Conservation (phyloP, 92 coral and sea anemone species). For the Porites divaricata region DNA sequence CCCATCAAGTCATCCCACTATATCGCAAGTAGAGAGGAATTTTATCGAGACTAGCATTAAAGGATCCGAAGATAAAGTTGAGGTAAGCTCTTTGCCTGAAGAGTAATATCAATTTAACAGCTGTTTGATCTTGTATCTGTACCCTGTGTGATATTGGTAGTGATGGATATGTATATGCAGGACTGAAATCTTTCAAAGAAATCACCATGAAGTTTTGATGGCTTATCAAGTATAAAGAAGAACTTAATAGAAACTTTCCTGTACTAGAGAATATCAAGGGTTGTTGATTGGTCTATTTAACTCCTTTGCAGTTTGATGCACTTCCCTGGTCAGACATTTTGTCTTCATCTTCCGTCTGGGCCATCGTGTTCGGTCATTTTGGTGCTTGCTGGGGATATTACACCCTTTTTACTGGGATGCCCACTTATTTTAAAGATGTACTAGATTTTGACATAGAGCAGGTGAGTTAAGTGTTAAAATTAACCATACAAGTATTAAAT, state of each 20-base stretch:
- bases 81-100: constrained; percentile 48
- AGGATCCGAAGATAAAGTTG: constrained; percentile 69
- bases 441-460: constrained; percentile 93
- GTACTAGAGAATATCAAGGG: neutral
- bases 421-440: constrained; percentile 95
- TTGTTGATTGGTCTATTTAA: neutral
- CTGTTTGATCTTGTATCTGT: too few species aligned
- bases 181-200: too few species aligned
- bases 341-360: constrained; percentile 94
- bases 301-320: constrained; percentile 73
- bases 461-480: constrained; percentile 39
- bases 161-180: too few species aligned
- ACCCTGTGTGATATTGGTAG: too few species aligned
- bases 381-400: constrained; percentile 99
- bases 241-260: too few species aligned
- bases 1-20: constrained; percentile 92
- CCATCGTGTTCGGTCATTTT: constrained; percentile 92
- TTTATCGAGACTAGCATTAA: constrained; percentile 87
- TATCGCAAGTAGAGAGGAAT: constrained; percentile 78
- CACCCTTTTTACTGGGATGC: constrained; percentile 97
- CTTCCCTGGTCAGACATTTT: constrained; percentile 93
- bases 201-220: too few species aligned
- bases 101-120: neutral
- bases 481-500: neutral
- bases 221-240: too few species aligned